A percentile compares a stretch with the other conserved stretches of the same genome.
Conservation (phyloP, 2,797 vertebrate genomes). For the Poecile montanus region DNA sequence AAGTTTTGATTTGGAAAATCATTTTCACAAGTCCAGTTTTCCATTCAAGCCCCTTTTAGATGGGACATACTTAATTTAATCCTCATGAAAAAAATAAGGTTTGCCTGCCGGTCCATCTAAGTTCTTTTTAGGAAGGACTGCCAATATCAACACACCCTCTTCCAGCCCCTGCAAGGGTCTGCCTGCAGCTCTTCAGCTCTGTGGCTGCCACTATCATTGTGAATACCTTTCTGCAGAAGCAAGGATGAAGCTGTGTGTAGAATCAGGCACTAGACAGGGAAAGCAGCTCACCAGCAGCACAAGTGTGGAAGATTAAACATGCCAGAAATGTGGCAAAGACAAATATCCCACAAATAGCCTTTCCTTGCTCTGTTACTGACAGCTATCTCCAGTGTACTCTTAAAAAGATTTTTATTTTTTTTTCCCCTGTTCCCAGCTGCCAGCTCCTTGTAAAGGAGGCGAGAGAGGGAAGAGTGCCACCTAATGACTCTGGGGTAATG, state of each 20-base stretch:
- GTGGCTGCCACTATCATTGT: background rate
- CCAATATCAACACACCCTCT: background rate
- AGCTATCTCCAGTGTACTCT: background rate
- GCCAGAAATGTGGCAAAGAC: background rate
- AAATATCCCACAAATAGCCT: background rate
- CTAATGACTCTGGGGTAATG: background rate
- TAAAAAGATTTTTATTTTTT: background rate
- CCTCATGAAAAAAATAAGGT: background rate
- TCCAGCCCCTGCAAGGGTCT: background rate
- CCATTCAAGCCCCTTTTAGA: background rate
- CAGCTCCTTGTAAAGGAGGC: background rate
- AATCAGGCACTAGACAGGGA: background rate
- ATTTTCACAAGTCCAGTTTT: background rate
- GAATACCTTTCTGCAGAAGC: background rate
- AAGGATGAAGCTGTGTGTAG: background rate
- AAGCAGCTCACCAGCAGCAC: background rate
- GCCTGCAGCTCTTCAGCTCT: background rate
- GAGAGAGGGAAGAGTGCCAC: background rate
- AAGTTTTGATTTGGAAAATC: background rate
- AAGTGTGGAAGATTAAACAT: background rate
- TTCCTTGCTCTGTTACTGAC: background rate
- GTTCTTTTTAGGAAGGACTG: background rate
- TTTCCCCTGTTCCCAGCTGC: background rate
- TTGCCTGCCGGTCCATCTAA: background rate
- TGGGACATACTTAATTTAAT: background rate